Conservation (phyloP, 2,888 invertebrate species). For the Polymixis flavicincta region DNA sequence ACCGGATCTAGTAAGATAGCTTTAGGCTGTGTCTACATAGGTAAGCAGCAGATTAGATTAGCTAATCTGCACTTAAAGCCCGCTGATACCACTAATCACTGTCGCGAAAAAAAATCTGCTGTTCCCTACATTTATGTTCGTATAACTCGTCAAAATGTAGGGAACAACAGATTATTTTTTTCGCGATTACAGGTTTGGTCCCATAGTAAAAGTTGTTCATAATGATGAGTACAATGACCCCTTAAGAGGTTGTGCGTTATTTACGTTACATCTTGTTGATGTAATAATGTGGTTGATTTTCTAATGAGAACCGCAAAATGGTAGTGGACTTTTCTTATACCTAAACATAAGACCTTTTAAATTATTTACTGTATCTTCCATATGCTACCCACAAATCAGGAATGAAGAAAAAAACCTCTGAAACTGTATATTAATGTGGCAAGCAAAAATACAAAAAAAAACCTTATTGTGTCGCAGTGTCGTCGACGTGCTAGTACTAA, state of each 20-base stretch:
- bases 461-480: background rate
- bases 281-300: too few relatives aligned
- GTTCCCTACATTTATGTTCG: too few relatives aligned
- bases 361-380: background rate
- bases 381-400: background rate
- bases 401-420: background rate
- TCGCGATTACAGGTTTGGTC: too few relatives aligned
- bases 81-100: background rate
- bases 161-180: too few relatives aligned
- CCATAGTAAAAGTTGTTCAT: too few relatives aligned
- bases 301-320: background rate
- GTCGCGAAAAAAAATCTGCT: too few relatives aligned
- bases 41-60: background rate
- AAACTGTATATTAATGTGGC: background rate
- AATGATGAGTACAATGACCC: too few relatives aligned
- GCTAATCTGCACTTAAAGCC: background rate
- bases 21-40: background rate
- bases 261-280: too few relatives aligned
- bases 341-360: background rate
- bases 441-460: constrained; percentile 11
- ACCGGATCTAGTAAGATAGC: background rate
- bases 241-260: too few relatives aligned
- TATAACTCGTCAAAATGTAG: too few relatives aligned
- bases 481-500: constrained; percentile 71
- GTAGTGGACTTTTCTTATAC: background rate